Evolutionary conservation across 2,888 invertebrate species (phyloP), one percentile per base, ranked within the genome.

Genomic region (Sinotaia quadrata): DNA sequence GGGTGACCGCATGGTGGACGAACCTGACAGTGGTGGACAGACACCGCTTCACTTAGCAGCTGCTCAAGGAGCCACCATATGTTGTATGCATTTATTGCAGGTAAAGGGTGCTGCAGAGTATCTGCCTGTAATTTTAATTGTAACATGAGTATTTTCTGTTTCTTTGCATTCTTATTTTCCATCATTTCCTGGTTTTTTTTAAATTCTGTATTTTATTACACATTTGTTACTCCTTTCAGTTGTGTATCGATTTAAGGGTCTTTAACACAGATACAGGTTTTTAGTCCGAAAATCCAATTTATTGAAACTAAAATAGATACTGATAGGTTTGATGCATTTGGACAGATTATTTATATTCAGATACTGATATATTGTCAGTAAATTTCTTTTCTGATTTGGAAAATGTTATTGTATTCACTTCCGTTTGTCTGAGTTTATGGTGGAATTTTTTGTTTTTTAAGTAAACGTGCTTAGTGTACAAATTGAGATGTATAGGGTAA

Each of bases 21-120:
- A 82, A 7, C 69, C 78, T 15, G 89, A 90, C 75, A 73, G 80
- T 2, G 83, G 24, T 34, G 88, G 87, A 2, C 78, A 81, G 68
- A 87, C 88, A 0, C 86, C 89, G 0, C 80, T 90, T 4, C 89
- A 90, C 74, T 79, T 87, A 66, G 89, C 89, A 7, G 89, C 89
- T n/a, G 75, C 79, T 49, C 78, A 89, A 59, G 90, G 90, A 24
- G 88, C 90, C n/a, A 88, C 89, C 4, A 89, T 90, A 73, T 89
- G 88, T 67, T 87, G 87, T 74, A 82, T 89, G 75, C 87, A 88
- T 75, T 76, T 89, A 24, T 73, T 88, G 24, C 81, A 85, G 84
- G 86, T 88, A 67, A n/a, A 58, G 75, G 72, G 15, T 31, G 3
- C 2, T 29, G 24, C 24, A n/a, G 15, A 18, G 15, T n/a, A 2